A percentile compares a stretch with the other conserved stretches of the same genome.
Conservation (phyloP, 2,113 vertebrate genomes). For the Heterochromis multidens region DNA sequence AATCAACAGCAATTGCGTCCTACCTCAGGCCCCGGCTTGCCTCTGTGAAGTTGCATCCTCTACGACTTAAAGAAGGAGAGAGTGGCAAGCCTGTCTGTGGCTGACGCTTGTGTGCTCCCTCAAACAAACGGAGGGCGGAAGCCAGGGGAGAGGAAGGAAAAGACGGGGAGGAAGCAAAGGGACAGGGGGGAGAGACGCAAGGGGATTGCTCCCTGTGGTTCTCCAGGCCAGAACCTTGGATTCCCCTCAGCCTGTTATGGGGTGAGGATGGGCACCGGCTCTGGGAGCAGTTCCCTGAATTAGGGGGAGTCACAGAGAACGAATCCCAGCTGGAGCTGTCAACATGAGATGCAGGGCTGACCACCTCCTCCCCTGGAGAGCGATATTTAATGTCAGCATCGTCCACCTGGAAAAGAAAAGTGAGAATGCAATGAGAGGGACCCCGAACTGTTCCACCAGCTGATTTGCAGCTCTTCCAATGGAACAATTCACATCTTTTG, state of each 20-base stretch:
- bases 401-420: slow-evolving; percentile 69
- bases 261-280: slow-evolving; percentile 25
- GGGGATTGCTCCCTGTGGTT: slow-evolving; percentile 17
- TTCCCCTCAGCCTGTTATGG: slow-evolving; percentile 22
- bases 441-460: neutral
- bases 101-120: slow-evolving; percentile 48
- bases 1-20: neutral
- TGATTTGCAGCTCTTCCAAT: neutral
- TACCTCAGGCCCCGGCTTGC: slow-evolving; percentile 59
- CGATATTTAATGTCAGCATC: slow-evolving; percentile 73
- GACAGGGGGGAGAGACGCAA: slow-evolving; percentile 28
- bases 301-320: slow-evolving; percentile 2
- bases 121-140: slow-evolving; percentile 60
- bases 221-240: neutral
- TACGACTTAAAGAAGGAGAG: slow-evolving; percentile 64
- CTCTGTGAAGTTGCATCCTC: slow-evolving; percentile 56
- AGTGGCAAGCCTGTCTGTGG: neutral
- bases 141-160: slow-evolving; percentile 65
- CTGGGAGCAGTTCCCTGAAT: slow-evolving; percentile 27
- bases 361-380: slow-evolving; percentile 60
- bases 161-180: slow-evolving; percentile 27
- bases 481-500: neutral
- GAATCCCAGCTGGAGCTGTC: slow-evolving; percentile 57
- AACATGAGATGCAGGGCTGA: slow-evolving; percentile 24
- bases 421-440: neutral